phyloP scores from a whole-genome alignment of 2,888 invertebrate genomes.

The Pseudococcus viburni region DNA sequence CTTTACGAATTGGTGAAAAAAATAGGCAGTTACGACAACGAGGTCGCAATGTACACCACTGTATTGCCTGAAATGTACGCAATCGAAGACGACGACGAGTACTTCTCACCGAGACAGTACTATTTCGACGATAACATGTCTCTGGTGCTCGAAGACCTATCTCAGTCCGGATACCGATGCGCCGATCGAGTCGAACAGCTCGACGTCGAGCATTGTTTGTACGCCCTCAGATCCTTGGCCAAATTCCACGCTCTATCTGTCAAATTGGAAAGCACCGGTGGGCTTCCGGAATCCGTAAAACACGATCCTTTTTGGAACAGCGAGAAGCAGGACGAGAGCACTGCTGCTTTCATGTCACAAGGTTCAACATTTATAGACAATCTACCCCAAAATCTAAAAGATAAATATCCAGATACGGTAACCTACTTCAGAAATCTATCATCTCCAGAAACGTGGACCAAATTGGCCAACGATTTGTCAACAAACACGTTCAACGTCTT shows the following conservation, averaged over 20 bases:
- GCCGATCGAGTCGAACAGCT: conserved; percentile 12
- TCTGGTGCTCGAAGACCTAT: conserved; percentile 55
- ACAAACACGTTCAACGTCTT: background rate
- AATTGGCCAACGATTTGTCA: background rate
- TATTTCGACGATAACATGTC: background rate
- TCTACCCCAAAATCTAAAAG: background rate
- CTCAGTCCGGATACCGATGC: conserved; percentile 54
- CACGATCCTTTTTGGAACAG: background rate
- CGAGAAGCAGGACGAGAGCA: background rate
- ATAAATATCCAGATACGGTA: background rate
- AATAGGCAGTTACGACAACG: conserved; percentile 5
- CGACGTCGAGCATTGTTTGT: conserved; percentile 46
- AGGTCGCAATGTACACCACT: conserved; percentile 21
- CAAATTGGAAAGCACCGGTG: background rate
- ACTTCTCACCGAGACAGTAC: background rate
- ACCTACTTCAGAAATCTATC: background rate
- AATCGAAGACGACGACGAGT: conserved; percentile 15
- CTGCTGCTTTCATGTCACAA: background rate
- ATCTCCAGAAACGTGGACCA: background rate
- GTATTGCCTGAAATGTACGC: conserved; percentile 24
- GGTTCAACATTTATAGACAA: background rate
- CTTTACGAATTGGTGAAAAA: conserved; percentile 36
- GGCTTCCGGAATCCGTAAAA: background rate
- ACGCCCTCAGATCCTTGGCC: conserved; percentile 44
- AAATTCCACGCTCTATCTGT: conserved; percentile 58